phyloP scores from a whole-genome alignment of 1,140 invertebrate species.

The Asobara japonica region DNA sequence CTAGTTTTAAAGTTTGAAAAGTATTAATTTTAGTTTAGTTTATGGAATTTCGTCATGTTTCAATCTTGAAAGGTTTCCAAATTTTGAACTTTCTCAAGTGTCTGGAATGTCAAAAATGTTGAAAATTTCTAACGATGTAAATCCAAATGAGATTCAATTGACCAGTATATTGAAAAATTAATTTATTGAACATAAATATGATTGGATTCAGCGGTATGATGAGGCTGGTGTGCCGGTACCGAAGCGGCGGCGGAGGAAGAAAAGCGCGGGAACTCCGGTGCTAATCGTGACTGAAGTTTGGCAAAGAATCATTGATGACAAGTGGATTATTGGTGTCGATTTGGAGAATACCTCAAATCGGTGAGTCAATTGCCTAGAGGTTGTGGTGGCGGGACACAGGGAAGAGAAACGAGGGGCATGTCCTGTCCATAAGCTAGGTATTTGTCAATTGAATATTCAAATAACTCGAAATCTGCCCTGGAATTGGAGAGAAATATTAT shows the following conservation, averaged over 20 bases:
- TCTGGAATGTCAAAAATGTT: no score
- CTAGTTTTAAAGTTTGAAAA: no score
- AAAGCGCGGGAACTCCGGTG: background rate
- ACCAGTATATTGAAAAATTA: no score
- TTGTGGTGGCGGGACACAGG: conserved; percentile 34
- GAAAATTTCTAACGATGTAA: no score
- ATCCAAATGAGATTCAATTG: no score
- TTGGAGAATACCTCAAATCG: conserved; percentile 45
- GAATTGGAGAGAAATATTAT: conserved; percentile 47
- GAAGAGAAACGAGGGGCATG: conserved; percentile 53
- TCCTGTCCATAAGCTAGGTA: conserved; percentile 76
- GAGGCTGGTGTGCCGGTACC: background rate
- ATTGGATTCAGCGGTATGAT: background rate
- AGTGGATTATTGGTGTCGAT: conserved; percentile 56
- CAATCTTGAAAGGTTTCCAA: no score
- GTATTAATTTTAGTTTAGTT: no score
- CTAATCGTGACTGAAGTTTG: conserved; percentile 32
- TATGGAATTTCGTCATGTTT: no score
- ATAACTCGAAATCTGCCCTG: conserved; percentile 86
- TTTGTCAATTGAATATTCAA: conserved; percentile 80
- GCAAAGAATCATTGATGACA: conserved; percentile 51
- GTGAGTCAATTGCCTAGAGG: conserved; percentile 49
- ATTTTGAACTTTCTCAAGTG: no score
- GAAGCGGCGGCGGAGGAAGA: background rate
- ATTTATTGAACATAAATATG: background rate